Conservation (phyloP, 1,140 invertebrate genomes). For the Batillaria attramentaria region DNA sequence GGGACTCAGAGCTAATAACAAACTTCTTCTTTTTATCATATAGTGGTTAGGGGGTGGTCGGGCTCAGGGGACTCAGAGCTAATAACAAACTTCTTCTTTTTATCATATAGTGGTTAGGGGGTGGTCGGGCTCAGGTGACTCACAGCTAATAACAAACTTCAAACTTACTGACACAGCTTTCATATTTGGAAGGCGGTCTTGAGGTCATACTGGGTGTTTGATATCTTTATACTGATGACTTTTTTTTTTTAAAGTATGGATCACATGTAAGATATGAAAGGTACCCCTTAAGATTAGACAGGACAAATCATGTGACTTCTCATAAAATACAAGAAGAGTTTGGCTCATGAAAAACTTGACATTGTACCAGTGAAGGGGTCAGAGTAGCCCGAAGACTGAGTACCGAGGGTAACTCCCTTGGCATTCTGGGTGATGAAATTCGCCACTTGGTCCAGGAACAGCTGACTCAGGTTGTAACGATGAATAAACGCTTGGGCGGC, state of each 20-base stretch:
- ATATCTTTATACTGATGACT: too few relatives aligned
- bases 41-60: too few relatives aligned
- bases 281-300: background rate
- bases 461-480: slow-evolving; percentile 85
- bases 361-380: slow-evolving; percentile 74
- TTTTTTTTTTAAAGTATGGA: background rate
- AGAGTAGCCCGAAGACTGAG: slow-evolving; percentile 42
- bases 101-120: too few relatives aligned
- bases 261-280: background rate
- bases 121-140: too few relatives aligned
- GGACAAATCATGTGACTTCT: background rate
- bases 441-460: slow-evolving; percentile 89
- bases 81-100: too few relatives aligned
- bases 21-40: too few relatives aligned
- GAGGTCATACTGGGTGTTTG: too few relatives aligned
- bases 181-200: too few relatives aligned
- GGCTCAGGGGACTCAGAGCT: too few relatives aligned
- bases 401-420: slow-evolving; percentile 68
- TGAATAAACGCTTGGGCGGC: slow-evolving; percentile 80
- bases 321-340: background rate
- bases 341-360: background rate
- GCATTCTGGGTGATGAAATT: slow-evolving; percentile 93
- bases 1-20: too few relatives aligned
- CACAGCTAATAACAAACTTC: too few relatives aligned
- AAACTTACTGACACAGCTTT: too few relatives aligned